Percentiles rank a stretch among this genome's conserved stretches.
Conservation (phyloP, 1,140 invertebrate genomes). For the Odontomachus brunneus region DNA sequence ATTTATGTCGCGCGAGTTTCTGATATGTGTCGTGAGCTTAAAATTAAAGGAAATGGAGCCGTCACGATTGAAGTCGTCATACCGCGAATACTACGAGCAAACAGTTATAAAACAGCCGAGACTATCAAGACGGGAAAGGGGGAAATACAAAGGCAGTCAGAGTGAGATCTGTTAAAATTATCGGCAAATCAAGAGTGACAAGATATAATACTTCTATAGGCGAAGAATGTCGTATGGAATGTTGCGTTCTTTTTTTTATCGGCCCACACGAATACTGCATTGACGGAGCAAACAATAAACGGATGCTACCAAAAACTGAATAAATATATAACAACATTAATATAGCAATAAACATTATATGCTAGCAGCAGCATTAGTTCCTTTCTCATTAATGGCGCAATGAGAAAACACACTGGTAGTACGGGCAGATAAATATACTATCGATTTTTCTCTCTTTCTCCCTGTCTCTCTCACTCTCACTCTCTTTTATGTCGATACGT, state of each 20-base stretch:
- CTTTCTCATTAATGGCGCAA: constrained; percentile 64
- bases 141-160: constrained; percentile 39
- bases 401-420: constrained; percentile 60
- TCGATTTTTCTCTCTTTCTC: constrained; percentile 44
- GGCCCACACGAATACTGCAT: constrained; percentile 63
- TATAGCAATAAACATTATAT: constrained; percentile 55
- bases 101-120: background rate
- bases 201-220: constrained; percentile 28
- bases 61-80: no score
- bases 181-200: background rate
- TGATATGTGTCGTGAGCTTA: constrained; percentile 45
- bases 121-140: constrained; percentile 1
- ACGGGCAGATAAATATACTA: constrained; percentile 65
- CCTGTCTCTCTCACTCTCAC: constrained; percentile 5
- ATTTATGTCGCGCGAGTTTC: constrained; percentile 13
- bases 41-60: constrained; percentile 6
- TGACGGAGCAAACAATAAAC: constrained; percentile 54
- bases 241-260: constrained; percentile 64
- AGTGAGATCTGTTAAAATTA: constrained; percentile 57
- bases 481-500: constrained; percentile 27
- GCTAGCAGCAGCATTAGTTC: constrained; percentile 71
- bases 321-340: constrained; percentile 74
- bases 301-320: constrained; percentile 68
- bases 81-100: background rate
- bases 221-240: constrained; percentile 67